phyloP scores from a whole-genome alignment of 2,113 vertebrate genomes.

The Casuarius casuarius region DNA sequence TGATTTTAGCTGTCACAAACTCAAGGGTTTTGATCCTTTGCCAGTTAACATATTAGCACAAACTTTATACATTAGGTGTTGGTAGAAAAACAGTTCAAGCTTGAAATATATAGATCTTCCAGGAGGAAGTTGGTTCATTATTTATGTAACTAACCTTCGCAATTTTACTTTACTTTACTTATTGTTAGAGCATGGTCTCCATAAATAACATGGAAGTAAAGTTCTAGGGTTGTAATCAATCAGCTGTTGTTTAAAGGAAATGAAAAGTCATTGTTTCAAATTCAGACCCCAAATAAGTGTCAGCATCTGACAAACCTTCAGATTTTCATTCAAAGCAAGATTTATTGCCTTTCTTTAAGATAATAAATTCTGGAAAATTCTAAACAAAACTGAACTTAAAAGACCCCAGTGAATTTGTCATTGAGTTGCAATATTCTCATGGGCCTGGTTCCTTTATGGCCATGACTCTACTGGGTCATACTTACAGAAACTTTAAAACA shows the following conservation, averaged over 20 bases:
- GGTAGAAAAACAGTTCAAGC: slow-evolving; percentile 2
- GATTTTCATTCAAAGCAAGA: not conserved
- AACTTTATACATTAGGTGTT: slow-evolving; percentile 10
- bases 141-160: slow-evolving; percentile 38
- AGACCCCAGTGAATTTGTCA: not conserved
- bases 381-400: not conserved
- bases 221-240: slow-evolving; percentile 7
- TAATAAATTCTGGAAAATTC: not conserved
- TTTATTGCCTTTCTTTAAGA: not conserved
- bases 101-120: slow-evolving; percentile 13
- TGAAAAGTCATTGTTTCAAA: slow-evolving; percentile 21
- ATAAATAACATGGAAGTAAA: slow-evolving; percentile 33
- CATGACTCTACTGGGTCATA: not conserved
- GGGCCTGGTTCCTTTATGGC: not conserved
- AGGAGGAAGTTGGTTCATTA: not conserved
- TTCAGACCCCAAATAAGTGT: not conserved
- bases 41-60: not conserved
- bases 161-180: not conserved
- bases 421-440: not conserved
- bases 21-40: not conserved
- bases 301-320: not conserved
- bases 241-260: slow-evolving; percentile 15
- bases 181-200: not conserved
- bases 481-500: not conserved
- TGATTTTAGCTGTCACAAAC: not conserved